Evolutionary conservation across 2,113 vertebrate species (phyloP).

Genomic region (Burhinus bistriatus): DNA sequence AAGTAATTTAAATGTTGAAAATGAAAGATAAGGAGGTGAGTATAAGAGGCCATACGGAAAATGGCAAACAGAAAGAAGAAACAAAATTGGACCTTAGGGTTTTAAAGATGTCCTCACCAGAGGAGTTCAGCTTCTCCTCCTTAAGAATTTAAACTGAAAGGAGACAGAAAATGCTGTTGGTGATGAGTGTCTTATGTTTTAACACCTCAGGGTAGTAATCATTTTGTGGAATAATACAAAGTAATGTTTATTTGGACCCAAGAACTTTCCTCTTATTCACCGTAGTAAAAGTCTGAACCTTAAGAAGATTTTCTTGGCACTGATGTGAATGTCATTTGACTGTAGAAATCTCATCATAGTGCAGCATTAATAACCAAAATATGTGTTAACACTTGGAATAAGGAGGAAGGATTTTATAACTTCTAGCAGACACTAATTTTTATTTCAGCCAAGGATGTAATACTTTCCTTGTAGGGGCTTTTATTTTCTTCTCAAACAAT

Average conservation of each 20-base stretch:
- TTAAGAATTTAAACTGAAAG: background rate
- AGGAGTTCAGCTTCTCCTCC: background rate
- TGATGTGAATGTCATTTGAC: background rate
- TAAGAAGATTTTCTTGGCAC: background rate
- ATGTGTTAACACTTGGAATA: background rate
- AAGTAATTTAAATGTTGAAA: background rate
- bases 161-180: background rate
- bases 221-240: background rate
- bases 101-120: background rate
- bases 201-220: background rate
- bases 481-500: conserved; percentile 26
- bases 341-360: background rate
- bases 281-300: background rate
- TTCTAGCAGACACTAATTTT: conserved; percentile 1
- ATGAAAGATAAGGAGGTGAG: background rate
- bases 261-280: background rate
- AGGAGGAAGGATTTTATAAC: background rate
- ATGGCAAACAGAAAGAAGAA: background rate
- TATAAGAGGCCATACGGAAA: background rate
- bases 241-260: background rate
- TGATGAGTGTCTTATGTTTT: background rate
- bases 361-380: background rate
- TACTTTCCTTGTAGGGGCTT: background rate
- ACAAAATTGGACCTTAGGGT: background rate
- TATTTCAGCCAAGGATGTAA: background rate